Conservation (phyloP, 1,140 invertebrate genomes). For the Drosophila pseudoobscura region DNA sequence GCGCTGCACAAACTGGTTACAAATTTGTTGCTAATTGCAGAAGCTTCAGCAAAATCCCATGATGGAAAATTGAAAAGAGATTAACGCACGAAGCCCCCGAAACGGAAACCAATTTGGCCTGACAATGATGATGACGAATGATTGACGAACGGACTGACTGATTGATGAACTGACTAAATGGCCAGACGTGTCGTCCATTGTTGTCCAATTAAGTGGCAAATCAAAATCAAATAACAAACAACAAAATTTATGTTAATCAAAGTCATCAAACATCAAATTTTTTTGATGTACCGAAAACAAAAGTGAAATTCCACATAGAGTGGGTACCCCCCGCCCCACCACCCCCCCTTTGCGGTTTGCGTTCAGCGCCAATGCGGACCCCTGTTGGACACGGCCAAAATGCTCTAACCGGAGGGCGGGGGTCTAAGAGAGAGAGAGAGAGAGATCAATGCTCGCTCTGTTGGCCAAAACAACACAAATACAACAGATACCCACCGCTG, state of each 20-base stretch:
- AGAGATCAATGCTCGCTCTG: conserved; percentile 62
- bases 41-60: conserved; percentile 55
- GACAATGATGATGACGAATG: conserved; percentile 47
- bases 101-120: conserved; percentile 54
- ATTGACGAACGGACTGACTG: conserved; percentile 44
- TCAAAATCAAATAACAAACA: conserved; percentile 23
- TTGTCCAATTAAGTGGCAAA: conserved; percentile 61
- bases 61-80: conserved; percentile 18
- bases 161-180: conserved; percentile 65
- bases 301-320: conserved; percentile 61
- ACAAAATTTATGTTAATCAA: conserved; percentile 72
- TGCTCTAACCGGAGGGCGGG: conserved; percentile 23
- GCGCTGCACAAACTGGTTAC: conserved; percentile 36
- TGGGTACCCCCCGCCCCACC: neutral
- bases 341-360: conserved; percentile 34
- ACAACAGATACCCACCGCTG: neutral
- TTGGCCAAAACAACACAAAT: conserved; percentile 19
- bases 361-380: conserved; percentile 24
- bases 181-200: conserved; percentile 22
- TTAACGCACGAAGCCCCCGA: conserved; percentile 8
- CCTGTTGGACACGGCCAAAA: conserved; percentile 48
- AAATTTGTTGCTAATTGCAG: conserved; percentile 66
- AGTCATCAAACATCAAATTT: conserved; percentile 35
- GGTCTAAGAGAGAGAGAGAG: neutral
- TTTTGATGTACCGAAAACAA: conserved; percentile 28